Percentiles rank a stretch among this genome's conserved stretches.
Evolutionary conservation across 2,888 invertebrate species (phyloP).

Genomic region (Aproaerema taeniolella): DNA sequence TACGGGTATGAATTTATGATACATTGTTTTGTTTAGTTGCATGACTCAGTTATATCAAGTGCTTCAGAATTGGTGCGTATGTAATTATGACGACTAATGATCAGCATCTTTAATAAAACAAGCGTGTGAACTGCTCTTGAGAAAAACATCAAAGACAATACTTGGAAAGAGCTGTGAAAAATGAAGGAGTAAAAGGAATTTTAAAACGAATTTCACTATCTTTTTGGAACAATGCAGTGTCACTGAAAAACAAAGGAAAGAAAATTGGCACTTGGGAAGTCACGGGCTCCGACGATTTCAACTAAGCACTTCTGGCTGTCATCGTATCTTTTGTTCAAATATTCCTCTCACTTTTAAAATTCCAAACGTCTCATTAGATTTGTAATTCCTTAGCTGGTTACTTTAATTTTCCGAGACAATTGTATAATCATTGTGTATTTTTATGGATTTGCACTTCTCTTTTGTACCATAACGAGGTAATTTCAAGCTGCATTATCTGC

Average conservation of each 20-base stretch:
- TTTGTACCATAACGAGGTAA: too few species aligned
- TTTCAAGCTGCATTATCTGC: too few species aligned
- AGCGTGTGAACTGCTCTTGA: neutral
- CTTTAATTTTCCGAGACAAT: too few species aligned
- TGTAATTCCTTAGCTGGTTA: neutral
- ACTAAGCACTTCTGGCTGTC: constrained; percentile 38
- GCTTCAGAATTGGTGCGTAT: constrained; percentile 1
- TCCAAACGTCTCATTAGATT: constrained; percentile 2
- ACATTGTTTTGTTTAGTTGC: neutral
- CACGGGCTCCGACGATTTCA: constrained; percentile 37
- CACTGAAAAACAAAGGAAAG: constrained; percentile 53
- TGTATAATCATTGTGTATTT: too few species aligned
- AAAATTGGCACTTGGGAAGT: constrained; percentile 50
- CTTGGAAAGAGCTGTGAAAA: constrained; percentile 18
- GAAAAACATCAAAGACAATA: constrained; percentile 8
- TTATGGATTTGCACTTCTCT: too few species aligned
- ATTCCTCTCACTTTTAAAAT: constrained; percentile 4
- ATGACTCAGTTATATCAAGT: constrained; percentile 7
- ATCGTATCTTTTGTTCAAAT: constrained; percentile 32
- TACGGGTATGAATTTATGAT: too few species aligned
- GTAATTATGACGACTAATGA: constrained; percentile 3
- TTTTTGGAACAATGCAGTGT: constrained; percentile 42
- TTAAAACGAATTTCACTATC: constrained; percentile 40
- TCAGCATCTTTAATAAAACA: neutral
- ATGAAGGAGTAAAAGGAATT: constrained; percentile 22